These are phyloP conservation scores for Panurus biarmicus DNA, from an alignment of 2,113 vertebrate genomes.

Conservation along the genomic window DNA sequence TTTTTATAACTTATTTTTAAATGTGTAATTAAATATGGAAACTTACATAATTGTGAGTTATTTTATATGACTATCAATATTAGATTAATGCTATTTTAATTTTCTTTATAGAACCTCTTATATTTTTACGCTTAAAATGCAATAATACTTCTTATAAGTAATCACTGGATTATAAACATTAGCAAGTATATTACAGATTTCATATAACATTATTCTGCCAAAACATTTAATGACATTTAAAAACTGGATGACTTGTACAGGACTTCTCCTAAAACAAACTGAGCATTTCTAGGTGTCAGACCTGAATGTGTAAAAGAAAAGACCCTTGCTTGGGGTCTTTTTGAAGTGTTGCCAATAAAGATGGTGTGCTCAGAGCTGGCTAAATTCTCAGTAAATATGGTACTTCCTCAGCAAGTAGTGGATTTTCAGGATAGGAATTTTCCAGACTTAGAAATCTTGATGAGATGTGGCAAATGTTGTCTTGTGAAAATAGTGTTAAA, in stretches of 20 bases:
- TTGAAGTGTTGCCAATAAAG: background rate
- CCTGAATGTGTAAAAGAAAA: background rate
- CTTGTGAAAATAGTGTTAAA: background rate
- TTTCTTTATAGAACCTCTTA: slow-evolving; percentile 51
- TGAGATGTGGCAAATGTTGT: background rate
- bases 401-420: background rate
- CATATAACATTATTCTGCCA: background rate
- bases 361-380: background rate
- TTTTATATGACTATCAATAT: slow-evolving; percentile 57
- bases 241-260: background rate
- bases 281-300: background rate
- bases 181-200: background rate
- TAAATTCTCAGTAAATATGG: background rate
- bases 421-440: background rate
- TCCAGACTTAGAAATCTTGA: background rate
- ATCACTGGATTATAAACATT: background rate
- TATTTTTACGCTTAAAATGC: slow-evolving; percentile 62
- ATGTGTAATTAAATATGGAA: slow-evolving; percentile 63
- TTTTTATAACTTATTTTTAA: slow-evolving; percentile 76
- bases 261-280: background rate
- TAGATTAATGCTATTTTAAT: slow-evolving; percentile 57
- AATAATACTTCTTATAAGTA: slow-evolving; percentile 49
- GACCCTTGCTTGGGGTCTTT: background rate
- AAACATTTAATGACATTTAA: background rate
- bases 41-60: slow-evolving; percentile 48